Base-by-base conservation (phyloP, 2,888 invertebrate genomes). In the Tachina grossa region DNA sequence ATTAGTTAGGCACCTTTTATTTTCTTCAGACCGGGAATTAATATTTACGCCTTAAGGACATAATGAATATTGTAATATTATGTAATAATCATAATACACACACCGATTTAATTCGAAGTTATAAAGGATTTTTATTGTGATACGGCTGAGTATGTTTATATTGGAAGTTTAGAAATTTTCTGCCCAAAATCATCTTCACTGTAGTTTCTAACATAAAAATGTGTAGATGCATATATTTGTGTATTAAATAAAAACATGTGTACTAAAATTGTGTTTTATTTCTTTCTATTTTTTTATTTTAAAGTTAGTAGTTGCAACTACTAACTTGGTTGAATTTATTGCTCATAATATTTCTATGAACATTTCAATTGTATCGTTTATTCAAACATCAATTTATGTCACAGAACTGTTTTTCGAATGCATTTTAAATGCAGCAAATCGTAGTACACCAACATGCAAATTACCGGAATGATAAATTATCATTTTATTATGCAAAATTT, bases 291-390 rank as follows among this genome's bases (percentile, higher is more conserved):
- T 8, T 22, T 31, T 53, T 19, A 3, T 31, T 31, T 4, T 68
- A 41, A 9, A 39, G 31, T n/a, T 5, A 22, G 11, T 68, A 68
- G 14, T 51, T 66, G 9, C 19, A 47, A 9, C 47, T 31, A 51
- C 10, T n/a, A n/a, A 61, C 43, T 59, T 51, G 22, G 6, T 51
- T 78, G 59, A 51, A 31, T 69, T 61, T 69, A 57, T 51, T 59
- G 75, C 59, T n/a, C 39, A 69, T 49, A 57, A 49, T 69, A 14
- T 83, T 59, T 77, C 31, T 66, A 2, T 45, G 66, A 77, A 78
- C 66, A 83, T 72, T 77, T 77, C 77, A 83, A 77, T 72, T 83
- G 83, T 72, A 51, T 59, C 83, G 66, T 76, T 82, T 71, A 65
- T 59, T 83, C 51, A 78, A 72, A 77, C 66, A 66, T 77, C 66